Conservation (phyloP, 2,113 vertebrate genomes). For the Cololabis saira region DNA sequence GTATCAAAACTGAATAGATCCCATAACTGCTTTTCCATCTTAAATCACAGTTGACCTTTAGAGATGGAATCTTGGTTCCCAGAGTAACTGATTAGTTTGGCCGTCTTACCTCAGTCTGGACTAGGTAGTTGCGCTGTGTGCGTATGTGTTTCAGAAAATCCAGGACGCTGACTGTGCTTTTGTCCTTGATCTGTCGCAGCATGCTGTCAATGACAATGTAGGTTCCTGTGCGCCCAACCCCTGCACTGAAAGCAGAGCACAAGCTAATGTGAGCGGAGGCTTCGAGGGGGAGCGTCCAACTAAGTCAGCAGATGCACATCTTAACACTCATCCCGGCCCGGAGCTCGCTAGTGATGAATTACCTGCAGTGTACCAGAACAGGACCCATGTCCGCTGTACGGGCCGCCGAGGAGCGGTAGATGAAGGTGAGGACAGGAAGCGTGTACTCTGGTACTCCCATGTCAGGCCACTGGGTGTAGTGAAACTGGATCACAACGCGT, state of each 20-base stretch:
- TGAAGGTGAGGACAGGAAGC: conserved; percentile 95
- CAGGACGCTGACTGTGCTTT: conserved; percentile 97
- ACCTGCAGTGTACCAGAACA: conserved; percentile 98
- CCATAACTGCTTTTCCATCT: conserved; percentile 44
- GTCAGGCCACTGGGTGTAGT: conserved; percentile 99
- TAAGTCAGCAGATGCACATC: conserved; percentile 29
- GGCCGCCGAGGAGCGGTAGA: conserved; percentile 92
- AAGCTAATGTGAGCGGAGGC: conserved; percentile 37
- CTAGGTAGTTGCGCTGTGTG: conserved; percentile 99
- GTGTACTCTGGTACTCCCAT: conserved; percentile 98
- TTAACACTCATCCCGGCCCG: conserved; percentile 9
- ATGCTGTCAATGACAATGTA: conserved; percentile 99
- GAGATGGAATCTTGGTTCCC: conserved; percentile 22
- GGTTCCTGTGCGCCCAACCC: conserved; percentile 97
- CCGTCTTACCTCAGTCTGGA: conserved; percentile 95
- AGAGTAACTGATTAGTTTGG: not conserved
- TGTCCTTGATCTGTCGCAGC: conserved; percentile 99
- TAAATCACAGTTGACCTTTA: conserved; percentile 58
- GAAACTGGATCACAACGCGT: conserved; percentile 91
- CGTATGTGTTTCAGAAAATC: conserved; percentile 99
- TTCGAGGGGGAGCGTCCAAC: conserved; percentile 30
- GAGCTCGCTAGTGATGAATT: conserved; percentile 23
- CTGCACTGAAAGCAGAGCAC: conserved; percentile 83
- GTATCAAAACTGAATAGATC: conserved; percentile 36
- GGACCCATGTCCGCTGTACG: conserved; percentile 88